Evolutionary conservation across 2,888 invertebrate genomes (phyloP).

Genomic region (Eudasyphora cyanicolor): DNA sequence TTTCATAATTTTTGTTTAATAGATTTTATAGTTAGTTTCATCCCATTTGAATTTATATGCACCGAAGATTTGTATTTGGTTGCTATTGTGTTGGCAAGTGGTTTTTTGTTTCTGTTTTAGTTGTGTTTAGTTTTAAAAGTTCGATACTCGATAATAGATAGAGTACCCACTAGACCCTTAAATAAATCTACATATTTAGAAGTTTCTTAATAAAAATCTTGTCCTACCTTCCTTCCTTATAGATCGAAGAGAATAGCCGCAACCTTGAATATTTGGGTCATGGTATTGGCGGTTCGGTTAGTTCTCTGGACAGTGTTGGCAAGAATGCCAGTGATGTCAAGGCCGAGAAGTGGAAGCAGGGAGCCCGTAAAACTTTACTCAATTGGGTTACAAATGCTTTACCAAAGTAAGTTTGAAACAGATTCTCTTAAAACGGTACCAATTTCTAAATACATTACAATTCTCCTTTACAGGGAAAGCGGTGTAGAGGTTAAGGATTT

Average conservation of each 20-base stretch:
- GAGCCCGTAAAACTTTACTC: constrained; percentile 93
- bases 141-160: neutral
- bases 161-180: neutral
- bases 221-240: constrained; percentile 64
- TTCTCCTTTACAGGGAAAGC: constrained; percentile 84
- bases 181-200: neutral
- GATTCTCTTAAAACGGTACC: neutral
- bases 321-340: constrained; percentile 81
- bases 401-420: constrained; percentile 84
- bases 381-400: constrained; percentile 97
- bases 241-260: constrained; percentile 97
- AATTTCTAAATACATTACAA: neutral
- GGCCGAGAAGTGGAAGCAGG: constrained; percentile 90
- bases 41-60: no score
- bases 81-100: neutral
- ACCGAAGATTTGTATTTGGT: neutral
- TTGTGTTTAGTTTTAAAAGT: neutral
- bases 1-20: no score
- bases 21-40: no score
- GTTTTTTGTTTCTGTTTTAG: neutral
- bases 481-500: constrained; percentile 96
- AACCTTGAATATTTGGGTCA: constrained; percentile 92
- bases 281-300: constrained; percentile 88
- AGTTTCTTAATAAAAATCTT: neutral
- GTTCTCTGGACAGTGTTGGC: constrained; percentile 90